Conservation (phyloP, 2,888 invertebrate genomes). For the Embidobia sp. region DNA sequence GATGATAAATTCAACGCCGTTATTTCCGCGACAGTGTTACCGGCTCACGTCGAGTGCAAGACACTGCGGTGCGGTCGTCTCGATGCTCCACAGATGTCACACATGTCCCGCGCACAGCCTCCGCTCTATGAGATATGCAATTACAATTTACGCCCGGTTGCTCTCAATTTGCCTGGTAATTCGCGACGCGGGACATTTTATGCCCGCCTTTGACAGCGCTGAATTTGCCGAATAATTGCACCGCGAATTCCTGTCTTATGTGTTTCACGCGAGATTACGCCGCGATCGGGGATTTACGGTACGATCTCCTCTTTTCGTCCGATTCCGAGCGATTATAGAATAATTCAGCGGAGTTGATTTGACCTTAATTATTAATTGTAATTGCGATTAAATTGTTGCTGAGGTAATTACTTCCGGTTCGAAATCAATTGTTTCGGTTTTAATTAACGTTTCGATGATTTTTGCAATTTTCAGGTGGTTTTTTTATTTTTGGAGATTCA, state of each 20-base stretch:
- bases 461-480: too few species aligned
- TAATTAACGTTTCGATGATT: too few species aligned
- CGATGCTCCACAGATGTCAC: conserved; percentile 65
- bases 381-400: too few species aligned
- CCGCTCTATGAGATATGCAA: conserved; percentile 64
- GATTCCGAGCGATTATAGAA: too few species aligned
- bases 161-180: conserved; percentile 62
- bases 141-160: conserved; percentile 63
- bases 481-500: too few species aligned
- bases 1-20: conserved; percentile 64
- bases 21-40: conserved; percentile 61
- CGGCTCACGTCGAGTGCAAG: conserved; percentile 59
- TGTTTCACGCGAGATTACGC: conserved; percentile 39
- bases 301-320: too few species aligned
- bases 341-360: too few species aligned
- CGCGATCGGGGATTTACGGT: too few species aligned
- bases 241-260: conserved; percentile 36
- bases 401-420: too few species aligned
- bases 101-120: conserved; percentile 66
- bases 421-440: too few species aligned
- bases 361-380: too few species aligned
- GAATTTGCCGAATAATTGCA: conserved; percentile 44
- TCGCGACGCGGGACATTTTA: conserved; percentile 51
- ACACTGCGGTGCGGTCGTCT: conserved; percentile 62
- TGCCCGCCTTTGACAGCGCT: conserved; percentile 40